Conservation (phyloP, 1,140 invertebrate species). For the Xylocopa sonorina region DNA sequence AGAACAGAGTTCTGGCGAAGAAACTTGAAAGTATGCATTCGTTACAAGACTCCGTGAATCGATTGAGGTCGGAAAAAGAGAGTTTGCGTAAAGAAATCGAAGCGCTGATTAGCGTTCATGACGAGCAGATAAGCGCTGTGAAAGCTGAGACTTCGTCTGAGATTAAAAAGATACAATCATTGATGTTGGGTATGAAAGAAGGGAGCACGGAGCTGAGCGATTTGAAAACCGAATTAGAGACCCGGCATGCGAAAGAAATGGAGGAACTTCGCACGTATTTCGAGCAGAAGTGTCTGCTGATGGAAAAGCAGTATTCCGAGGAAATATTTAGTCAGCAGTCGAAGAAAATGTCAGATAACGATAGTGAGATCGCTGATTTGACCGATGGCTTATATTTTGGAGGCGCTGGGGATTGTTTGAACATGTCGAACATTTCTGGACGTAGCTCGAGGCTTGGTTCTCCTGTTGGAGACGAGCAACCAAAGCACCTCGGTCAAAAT, state of each 20-base stretch:
- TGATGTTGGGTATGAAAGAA: slow-evolving; percentile 80
- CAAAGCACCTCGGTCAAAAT: slow-evolving; percentile 15
- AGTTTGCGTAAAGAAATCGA: slow-evolving; percentile 53
- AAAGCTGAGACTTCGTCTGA: slow-evolving; percentile 63
- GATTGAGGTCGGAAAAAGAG: slow-evolving; percentile 61
- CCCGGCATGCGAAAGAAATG: slow-evolving; percentile 87
- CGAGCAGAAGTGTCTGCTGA: slow-evolving; percentile 88
- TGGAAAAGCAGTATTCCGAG: slow-evolving; percentile 89
- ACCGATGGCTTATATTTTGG: slow-evolving; percentile 76
- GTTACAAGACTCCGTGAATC: slow-evolving; percentile 65
- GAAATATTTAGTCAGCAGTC: slow-evolving; percentile 88
- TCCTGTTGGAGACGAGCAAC: slow-evolving; percentile 39
- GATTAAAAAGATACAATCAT: slow-evolving; percentile 69
- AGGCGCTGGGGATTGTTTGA: slow-evolving; percentile 69
- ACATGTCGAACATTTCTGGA: slow-evolving; percentile 44
- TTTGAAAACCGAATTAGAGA: slow-evolving; percentile 83
- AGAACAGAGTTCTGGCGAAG: slow-evolving; percentile 57
- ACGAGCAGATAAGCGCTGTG: slow-evolving; percentile 75
- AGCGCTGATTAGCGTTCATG: slow-evolving; percentile 64
- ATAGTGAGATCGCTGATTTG: slow-evolving; percentile 77
- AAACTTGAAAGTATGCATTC: slow-evolving; percentile 50
- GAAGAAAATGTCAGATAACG: slow-evolving; percentile 82
- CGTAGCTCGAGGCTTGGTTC: slow-evolving; percentile 55
- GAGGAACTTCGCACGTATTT: slow-evolving; percentile 90
- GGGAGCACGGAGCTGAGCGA: slow-evolving; percentile 81